These are phyloP conservation scores for Penaeus japonicus DNA, from an alignment of 1,140 invertebrate genomes.

Conservation along the genomic window DNA sequence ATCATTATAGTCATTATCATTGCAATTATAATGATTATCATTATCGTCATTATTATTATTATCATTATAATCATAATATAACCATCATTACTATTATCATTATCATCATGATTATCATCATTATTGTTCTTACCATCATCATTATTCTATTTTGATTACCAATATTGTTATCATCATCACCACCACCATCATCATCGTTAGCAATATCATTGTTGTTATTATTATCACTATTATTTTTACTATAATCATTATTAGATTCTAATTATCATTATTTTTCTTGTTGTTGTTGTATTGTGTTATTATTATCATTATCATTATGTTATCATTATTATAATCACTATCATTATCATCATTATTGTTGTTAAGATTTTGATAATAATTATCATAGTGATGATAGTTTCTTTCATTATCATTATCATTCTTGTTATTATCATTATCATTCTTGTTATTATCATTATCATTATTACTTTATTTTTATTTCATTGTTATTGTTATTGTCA, in stretches of 20 bases:
- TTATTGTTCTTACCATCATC: not conserved
- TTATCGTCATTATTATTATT: not conserved
- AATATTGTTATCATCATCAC: not conserved
- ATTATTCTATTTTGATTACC: no score
- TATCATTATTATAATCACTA: not conserved
- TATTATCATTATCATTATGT: not conserved
- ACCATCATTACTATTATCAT: no score
- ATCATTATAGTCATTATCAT: not conserved
- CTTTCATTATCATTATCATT: no score
- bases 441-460: not conserved
- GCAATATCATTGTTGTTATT: not conserved
- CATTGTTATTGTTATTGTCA: not conserved
- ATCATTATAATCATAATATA: no score
- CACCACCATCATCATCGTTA: no score
- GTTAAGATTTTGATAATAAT: no score
- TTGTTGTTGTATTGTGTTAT: not conserved
- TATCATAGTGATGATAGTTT: no score
- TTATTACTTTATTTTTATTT: not conserved
- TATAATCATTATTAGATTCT: not conserved
- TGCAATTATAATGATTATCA: not conserved
- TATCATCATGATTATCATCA: not conserved
- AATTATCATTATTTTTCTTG: no score
- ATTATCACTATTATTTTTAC: not conserved
- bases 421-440: not conserved
- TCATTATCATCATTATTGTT: no score